phyloP scores from a whole-genome alignment of 2,797 vertebrate species.

The Falco columbarius region DNA sequence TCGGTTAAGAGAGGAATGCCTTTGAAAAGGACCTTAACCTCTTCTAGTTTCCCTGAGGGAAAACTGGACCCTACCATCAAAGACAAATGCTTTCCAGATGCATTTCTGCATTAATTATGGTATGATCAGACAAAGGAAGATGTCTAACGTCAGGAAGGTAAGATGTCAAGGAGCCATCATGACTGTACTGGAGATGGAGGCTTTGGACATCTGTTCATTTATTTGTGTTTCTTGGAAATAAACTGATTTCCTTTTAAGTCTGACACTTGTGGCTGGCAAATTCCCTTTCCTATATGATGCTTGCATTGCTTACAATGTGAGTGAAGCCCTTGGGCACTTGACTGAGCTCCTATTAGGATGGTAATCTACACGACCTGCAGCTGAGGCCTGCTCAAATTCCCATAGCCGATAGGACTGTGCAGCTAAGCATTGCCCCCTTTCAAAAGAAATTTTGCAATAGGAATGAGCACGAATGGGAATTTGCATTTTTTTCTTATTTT shows the following conservation, averaged over 20 bases:
- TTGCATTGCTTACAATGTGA: not conserved
- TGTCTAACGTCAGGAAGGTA: slow-evolving; percentile 7
- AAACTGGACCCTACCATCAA: not conserved
- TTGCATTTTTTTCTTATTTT: not conserved
- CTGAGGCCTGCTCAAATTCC: not conserved
- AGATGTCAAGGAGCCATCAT: not conserved
- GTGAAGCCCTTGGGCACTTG: slow-evolving; percentile 2
- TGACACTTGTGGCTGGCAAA: not conserved
- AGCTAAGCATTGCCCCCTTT: not conserved
- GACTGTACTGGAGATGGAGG: not conserved
- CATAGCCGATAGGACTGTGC: not conserved
- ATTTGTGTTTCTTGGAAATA: slow-evolving; percentile 15
- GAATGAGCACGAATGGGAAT: not conserved
- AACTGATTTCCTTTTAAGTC: slow-evolving; percentile 3
- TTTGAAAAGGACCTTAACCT: slow-evolving; percentile 16
- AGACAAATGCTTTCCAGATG: not conserved
- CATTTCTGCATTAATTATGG: slow-evolving; percentile 22
- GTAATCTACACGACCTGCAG: not conserved
- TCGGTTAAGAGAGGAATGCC: not conserved
- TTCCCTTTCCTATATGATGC: not conserved
- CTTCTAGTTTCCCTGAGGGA: slow-evolving; percentile 21
- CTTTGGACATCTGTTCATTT: not conserved
- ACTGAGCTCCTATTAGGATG: not conserved
- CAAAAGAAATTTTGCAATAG: not conserved
- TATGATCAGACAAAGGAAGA: slow-evolving; percentile 28